Evolutionary conservation across 2,888 invertebrate species (phyloP), one percentile per base, ranked within the genome.

Genomic region (Carterocephalus palaemon): DNA sequence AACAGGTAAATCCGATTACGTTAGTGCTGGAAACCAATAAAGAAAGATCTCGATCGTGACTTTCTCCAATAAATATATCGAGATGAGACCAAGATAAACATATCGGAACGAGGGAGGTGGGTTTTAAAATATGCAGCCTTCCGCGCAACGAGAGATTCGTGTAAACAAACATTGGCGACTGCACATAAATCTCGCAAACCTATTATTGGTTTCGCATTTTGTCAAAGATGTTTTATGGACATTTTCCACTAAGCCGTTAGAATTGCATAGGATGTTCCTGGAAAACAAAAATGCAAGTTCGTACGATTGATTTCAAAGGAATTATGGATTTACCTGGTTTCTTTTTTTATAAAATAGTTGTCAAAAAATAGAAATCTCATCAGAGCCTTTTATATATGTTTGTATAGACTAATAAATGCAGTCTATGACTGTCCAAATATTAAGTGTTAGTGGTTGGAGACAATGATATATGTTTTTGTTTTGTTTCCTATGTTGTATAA

Each of bases 41-140:
- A 71, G 63, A 71, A 65, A 68, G 67, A 71, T 69, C 64, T 62
- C 63, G 70, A 69, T 70, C 70, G 72, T 65, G 71, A 75, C 70
- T 70, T 75, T 68, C 72, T 67, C 71, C 75, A 76, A 80, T 79
- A 82, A 81, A 81, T 80, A 80, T 76, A 77, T 81, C 75, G 76
- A 76, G 72, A 81, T 77, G 78, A 81, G 74, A 74, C 74, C 67
- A 80, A 80, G 75, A 80, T 80, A 81, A 84, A 83, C 73, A 83
- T 74, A 77, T 76, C 73, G 73, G 57, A 67, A 62, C 64, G 64
- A 20, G 70, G 60, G 59, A 62, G 64, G 70, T 70, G 64, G 71
- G 68, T 77, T 81, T 43, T 82, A 78, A 84, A 82, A 81, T 81
- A 80, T 82, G 78, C 76, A 75, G 71, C 69, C 70, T 75, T 73